Evolutionary conservation across 2,113 vertebrate species (phyloP), one percentile per base, ranked within the genome.

Genomic region (Pollachius pollachius): DNA sequence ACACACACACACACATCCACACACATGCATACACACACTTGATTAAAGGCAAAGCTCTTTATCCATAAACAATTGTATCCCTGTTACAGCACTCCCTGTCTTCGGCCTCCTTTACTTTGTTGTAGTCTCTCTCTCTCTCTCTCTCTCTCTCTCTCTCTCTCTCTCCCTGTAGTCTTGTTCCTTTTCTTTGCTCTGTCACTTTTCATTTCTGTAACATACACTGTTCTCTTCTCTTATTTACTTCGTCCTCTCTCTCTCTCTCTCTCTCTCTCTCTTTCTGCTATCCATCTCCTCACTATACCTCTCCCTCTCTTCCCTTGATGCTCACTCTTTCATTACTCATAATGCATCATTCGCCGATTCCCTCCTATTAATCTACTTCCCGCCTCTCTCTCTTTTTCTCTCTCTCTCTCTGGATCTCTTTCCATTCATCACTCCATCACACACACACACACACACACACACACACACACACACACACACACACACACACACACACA

Each of bases 11-110:
- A 41, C 61, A 70, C 69, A 63, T 37, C 27, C 41, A 30, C 19
- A 27, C 18, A 62, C 67, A 60, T 3, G 23, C 59, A 62, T 34
- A 23, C 58, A 23, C 67, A 60, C 25, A 19, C 67, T 27, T 27
- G 27, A 27, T 27, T 27, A 27, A 41, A 23, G 37, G 56, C 63
- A 70, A 67, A 52, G 21, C 12, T 67, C 65, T 73, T 65, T 25
- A 12, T 80, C 73, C 11, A 54, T 67, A 73, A 59, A 64, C 34
- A 56, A 23, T 67, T 75, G 60, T 12, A 77, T 76, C 76, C 67
- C 27, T 11, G 75, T 80, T 78, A 6, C 56, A 17, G 56, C 54
- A 67, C 74, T 75, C 75, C 25, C 19, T 16, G 34, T 59, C 64
- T 73, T 34, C 48, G 67, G 71, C 64, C 67, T 27, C 62, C 41